phyloP scores from a whole-genome alignment of 2,888 invertebrate genomes.

The Cryptus viduatorius region DNA sequence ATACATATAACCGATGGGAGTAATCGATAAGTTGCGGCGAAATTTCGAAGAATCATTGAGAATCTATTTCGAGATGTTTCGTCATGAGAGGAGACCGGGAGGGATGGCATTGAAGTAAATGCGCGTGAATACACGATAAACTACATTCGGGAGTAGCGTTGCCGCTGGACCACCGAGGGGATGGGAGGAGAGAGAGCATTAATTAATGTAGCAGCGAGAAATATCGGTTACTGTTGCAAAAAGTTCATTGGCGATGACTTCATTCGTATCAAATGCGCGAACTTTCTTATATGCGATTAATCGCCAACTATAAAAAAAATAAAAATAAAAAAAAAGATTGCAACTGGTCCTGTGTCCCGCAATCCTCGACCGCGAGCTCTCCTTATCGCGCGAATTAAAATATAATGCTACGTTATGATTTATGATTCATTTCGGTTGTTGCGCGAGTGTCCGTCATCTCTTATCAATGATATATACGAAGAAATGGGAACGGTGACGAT shows the following conservation, averaged over 20 bases:
- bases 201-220: background rate
- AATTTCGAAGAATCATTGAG: conserved; percentile 19
- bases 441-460: conserved; percentile 3
- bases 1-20: background rate
- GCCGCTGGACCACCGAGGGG: background rate
- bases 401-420: conserved; percentile 15
- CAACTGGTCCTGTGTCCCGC: background rate
- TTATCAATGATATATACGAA: conserved; percentile 11
- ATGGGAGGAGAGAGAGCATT: background rate
- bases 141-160: background rate
- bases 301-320: no score
- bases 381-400: conserved; percentile 53
- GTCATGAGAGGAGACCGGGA: background rate
- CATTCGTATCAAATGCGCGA: background rate
- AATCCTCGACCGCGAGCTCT: background rate
- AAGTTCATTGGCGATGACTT: background rate
- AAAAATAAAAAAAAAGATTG: no score
- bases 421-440: conserved; percentile 37
- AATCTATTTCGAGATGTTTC: conserved; percentile 18
- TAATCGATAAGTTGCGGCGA: background rate
- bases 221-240: background rate
- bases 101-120: background rate
- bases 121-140: background rate
- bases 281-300: no score
- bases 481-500: background rate